Evolutionary conservation across 2,797 vertebrate genomes (phyloP).

Genomic region (Crocidura indochinensis): DNA sequence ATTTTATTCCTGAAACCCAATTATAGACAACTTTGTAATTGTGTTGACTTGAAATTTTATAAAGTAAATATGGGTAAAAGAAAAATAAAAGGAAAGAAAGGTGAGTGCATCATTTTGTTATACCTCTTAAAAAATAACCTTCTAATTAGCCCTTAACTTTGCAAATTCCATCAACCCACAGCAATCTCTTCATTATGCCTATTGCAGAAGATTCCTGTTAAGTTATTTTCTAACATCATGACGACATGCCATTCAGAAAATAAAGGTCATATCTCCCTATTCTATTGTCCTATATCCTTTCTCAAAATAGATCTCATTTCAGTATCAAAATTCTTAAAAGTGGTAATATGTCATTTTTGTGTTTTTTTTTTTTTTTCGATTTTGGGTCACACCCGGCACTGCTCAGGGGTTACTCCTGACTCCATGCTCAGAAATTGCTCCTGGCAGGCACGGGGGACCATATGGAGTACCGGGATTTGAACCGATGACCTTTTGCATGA

Average conservation of each 20-base stretch:
- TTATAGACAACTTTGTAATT: too few species aligned
- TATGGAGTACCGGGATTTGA: too few species aligned
- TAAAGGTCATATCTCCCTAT: not conserved
- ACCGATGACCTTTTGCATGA: too few species aligned
- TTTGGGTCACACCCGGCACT: too few species aligned
- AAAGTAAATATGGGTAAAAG: too few species aligned
- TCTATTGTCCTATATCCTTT: not conserved
- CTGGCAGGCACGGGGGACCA: too few species aligned
- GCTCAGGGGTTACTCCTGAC: too few species aligned
- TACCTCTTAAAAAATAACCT: not conserved
- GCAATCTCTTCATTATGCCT: not conserved
- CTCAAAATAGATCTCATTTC: not conserved
- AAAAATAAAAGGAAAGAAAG: not conserved
- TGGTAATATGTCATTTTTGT: not conserved
- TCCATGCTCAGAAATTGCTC: too few species aligned
- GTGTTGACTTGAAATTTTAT: too few species aligned
- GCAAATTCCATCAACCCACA: not conserved
- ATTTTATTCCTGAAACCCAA: too few species aligned
- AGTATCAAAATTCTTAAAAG: not conserved
- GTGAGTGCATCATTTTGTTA: not conserved
- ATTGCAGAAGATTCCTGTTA: not conserved
- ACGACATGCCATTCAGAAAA: not conserved
- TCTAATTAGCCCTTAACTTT: not conserved
- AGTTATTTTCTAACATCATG: constrained; percentile 8
- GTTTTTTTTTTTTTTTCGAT: too few species aligned